These are phyloP conservation scores for Strigamia maritima DNA, from an alignment of 2,888 invertebrate species.

Conservation along the genomic window DNA sequence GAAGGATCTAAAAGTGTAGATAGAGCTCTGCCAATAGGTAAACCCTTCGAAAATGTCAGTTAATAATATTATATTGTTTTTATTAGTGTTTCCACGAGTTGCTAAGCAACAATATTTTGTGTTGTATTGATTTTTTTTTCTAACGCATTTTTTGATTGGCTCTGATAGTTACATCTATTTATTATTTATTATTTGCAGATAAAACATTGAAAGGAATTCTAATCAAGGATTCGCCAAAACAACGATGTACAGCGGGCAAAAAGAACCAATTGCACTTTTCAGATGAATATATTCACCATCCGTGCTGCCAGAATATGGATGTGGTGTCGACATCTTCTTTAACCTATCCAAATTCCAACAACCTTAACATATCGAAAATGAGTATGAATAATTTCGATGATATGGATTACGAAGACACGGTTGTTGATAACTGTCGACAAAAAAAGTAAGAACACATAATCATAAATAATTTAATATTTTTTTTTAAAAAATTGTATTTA, in stretches of 20 bases:
- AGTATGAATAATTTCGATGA: not conserved
- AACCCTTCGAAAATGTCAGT: not conserved
- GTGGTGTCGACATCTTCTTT: not conserved
- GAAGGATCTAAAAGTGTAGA: not conserved
- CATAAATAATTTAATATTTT: not conserved
- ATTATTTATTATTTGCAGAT: too few relatives aligned
- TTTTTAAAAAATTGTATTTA: not conserved
- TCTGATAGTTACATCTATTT: constrained; percentile 44
- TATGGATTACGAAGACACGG: not conserved
- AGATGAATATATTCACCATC: not conserved
- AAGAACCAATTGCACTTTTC: not conserved
- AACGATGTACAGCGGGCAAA: not conserved
- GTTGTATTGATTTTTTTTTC: not conserved
- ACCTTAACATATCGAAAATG: not conserved
- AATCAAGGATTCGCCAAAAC: not conserved
- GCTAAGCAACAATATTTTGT: constrained; percentile 18
- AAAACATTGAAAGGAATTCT: constrained; percentile 40
- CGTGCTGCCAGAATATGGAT: not conserved
- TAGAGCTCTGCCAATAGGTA: not conserved
- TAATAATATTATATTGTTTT: not conserved
- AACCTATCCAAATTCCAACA: not conserved
- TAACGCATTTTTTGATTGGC: constrained; percentile 45
- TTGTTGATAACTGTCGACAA: not conserved
- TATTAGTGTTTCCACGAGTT: not conserved
- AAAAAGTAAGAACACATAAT: not conserved